Evolutionary conservation across 2,113 vertebrate species (phyloP).

Genomic region (Aptenodytes forsteri): DNA sequence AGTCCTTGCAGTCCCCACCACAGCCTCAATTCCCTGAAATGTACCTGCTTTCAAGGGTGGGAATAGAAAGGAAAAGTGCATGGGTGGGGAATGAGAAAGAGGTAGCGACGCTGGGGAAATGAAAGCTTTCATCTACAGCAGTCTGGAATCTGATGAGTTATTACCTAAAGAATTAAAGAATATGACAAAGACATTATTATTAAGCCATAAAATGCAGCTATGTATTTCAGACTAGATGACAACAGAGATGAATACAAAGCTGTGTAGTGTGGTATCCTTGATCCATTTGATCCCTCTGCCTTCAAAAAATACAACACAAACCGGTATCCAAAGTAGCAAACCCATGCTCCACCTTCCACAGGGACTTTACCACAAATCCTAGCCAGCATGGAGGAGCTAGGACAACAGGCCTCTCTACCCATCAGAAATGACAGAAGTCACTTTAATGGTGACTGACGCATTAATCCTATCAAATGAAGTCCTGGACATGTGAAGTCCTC

Average conservation of each 20-base stretch:
- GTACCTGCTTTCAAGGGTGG: slow-evolving; percentile 1
- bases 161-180: slow-evolving; percentile 52
- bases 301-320: slow-evolving; percentile 41
- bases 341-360: background rate
- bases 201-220: slow-evolving; percentile 46
- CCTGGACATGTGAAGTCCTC: background rate
- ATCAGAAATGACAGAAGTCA: background rate
- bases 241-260: slow-evolving; percentile 56
- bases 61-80: background rate
- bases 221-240: slow-evolving; percentile 50
- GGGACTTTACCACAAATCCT: background rate
- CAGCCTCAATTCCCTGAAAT: background rate
- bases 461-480: background rate
- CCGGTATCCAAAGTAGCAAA: background rate
- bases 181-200: slow-evolving; percentile 34
- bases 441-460: background rate
- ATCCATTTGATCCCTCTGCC: slow-evolving; percentile 44
- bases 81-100: slow-evolving; percentile 8
- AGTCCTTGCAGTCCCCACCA: background rate
- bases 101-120: slow-evolving; percentile 11
- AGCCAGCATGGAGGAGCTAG: background rate
- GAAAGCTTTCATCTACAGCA: slow-evolving; percentile 47
- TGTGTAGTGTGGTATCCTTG: slow-evolving; percentile 6
- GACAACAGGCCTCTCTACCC: background rate
- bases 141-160: slow-evolving; percentile 31